phyloP scores from a whole-genome alignment of 2,888 invertebrate species.

The Lasioglossum pauxillum region DNA sequence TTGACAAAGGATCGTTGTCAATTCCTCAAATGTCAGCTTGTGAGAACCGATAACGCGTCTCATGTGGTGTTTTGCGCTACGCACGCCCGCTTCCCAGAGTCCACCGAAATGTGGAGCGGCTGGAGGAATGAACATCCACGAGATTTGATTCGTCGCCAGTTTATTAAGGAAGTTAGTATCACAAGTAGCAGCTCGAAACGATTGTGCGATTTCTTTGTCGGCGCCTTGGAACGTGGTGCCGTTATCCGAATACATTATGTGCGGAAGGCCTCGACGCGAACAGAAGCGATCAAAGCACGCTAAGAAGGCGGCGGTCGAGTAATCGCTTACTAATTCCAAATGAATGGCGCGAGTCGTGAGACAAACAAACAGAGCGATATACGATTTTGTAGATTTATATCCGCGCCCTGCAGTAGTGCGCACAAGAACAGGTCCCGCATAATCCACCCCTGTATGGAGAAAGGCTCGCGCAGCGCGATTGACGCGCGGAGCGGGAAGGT shows the following conservation, averaged over 20 bases:
- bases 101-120: neutral
- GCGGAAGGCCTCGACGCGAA: conserved; percentile 20
- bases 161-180: neutral
- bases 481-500: too few relatives aligned
- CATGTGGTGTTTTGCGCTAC: too few relatives aligned
- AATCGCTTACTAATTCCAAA: conserved; percentile 36
- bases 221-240: conserved; percentile 20
- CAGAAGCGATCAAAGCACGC: neutral
- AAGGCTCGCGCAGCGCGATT: too few relatives aligned
- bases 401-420: conserved; percentile 12
- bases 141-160: neutral
- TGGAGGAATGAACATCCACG: neutral
- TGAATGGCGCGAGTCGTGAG: conserved; percentile 33
- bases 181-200: neutral
- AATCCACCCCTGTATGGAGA: conserved; percentile 30
- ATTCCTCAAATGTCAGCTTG: too few relatives aligned
- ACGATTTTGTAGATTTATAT: conserved; percentile 14
- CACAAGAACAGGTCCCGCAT: conserved; percentile 39
- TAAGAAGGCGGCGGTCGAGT: conserved; percentile 8
- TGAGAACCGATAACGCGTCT: too few relatives aligned
- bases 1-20: neutral
- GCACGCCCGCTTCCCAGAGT: too few relatives aligned
- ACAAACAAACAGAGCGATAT: conserved; percentile 27
- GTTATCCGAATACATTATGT: neutral
- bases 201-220: neutral